Evolutionary conservation across 2,113 vertebrate genomes (phyloP).

Genomic region (Hydrochoerus hydrochaeris): DNA sequence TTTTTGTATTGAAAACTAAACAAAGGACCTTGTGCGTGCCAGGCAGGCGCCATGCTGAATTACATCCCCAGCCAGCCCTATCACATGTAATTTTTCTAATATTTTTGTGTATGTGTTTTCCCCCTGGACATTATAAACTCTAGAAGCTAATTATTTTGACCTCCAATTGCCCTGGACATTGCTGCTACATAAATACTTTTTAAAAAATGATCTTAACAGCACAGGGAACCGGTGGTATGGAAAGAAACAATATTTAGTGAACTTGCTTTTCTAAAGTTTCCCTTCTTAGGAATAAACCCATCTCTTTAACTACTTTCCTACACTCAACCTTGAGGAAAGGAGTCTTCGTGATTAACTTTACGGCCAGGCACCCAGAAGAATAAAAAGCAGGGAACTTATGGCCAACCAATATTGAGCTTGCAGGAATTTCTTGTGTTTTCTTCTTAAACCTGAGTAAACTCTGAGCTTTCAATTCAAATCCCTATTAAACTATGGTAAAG

Average conservation of each 20-base stretch:
- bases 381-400: background rate
- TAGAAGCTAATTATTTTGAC: background rate
- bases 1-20: too few relatives aligned
- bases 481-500: background rate
- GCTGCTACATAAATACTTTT: background rate
- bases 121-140: background rate
- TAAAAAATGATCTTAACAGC: background rate
- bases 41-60: too few relatives aligned
- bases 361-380: background rate
- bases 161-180: background rate
- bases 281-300: background rate
- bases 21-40: too few relatives aligned
- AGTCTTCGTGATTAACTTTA: background rate
- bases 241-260: background rate
- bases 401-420: background rate
- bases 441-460: background rate
- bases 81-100: background rate
- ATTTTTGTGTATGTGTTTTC: background rate
- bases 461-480: background rate
- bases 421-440: background rate
- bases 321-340: background rate
- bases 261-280: background rate
- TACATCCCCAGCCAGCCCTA: too few relatives aligned
- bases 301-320: background rate
- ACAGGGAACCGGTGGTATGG: background rate